A percentile compares a stretch with the other conserved stretches of the same genome.
Conservation (phyloP, 2,888 invertebrate species). For the Dynastes maya region DNA sequence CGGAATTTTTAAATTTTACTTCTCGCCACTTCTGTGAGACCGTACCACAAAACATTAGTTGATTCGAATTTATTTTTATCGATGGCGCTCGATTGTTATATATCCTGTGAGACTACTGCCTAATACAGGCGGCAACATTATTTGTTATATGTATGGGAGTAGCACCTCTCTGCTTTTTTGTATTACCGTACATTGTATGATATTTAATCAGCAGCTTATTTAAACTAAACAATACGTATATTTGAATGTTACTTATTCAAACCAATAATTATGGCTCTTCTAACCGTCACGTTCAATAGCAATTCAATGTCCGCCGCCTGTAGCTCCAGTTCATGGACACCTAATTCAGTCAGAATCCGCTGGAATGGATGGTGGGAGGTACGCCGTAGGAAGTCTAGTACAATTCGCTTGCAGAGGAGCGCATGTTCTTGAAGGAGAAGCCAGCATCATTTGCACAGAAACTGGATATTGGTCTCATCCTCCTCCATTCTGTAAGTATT, state of each 20-base stretch:
- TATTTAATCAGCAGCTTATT: too few relatives aligned
- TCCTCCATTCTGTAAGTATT: constrained; percentile 83
- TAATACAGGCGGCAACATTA: too few relatives aligned
- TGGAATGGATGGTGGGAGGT: constrained; percentile 75
- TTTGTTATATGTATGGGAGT: too few relatives aligned
- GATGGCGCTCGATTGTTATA: too few relatives aligned
- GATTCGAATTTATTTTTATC: too few relatives aligned
- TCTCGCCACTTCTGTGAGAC: too few relatives aligned
- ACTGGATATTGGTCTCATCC: constrained; percentile 92
- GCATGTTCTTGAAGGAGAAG: constrained; percentile 82
- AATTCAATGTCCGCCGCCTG: constrained; percentile 86
- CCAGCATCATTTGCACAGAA: constrained; percentile 89
- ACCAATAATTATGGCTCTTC: neutral
- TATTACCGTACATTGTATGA: too few relatives aligned
- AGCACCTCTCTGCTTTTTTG: too few relatives aligned
- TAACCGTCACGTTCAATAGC: constrained; percentile 71
- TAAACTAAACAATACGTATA: too few relatives aligned
- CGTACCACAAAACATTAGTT: too few relatives aligned
- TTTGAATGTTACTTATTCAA: neutral
- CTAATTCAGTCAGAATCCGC: constrained; percentile 73
- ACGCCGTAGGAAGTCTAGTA: constrained; percentile 86
- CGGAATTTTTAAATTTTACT: too few relatives aligned
- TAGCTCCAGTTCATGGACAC: constrained; percentile 82
- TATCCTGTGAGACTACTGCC: too few relatives aligned
- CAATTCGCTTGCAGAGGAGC: constrained; percentile 83